Base-by-base conservation (phyloP, 2,113 vertebrate species). In the Scomber japonicus region DNA sequence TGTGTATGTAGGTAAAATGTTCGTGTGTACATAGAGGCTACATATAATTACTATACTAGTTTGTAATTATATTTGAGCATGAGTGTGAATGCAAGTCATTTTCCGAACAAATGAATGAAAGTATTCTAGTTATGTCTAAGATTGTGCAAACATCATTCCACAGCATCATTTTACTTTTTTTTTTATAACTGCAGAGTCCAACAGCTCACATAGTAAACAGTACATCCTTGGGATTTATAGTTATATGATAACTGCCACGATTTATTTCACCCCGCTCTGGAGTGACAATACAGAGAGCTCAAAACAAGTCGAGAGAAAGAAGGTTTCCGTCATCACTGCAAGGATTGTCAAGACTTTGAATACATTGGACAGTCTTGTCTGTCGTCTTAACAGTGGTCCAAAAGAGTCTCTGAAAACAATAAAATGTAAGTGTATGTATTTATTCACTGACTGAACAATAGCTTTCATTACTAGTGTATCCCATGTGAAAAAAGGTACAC, bases 181-280 rank as follows among this genome's bases (percentile, higher is more conserved):
- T 49, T 81, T 67, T 49, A 57, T 63, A 73, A 59, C 46, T 54
- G 55, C 56, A 71, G 45, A 64, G 55, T 88, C 78, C 75, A 82
- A 72, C 63, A 83, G 86, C 88, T 90, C 87, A 91, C 83, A 81
- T 82, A 84, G 86, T 88, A 89, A 90, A 93, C 89, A 87, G 67
- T 48, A 63, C 74, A 57, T 84, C 69, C 70, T 82, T 67, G 49
- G 55, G 30, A 61, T 79, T 80, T 79, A 79, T 88, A 91, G 92
- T 94, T 94, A 93, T 93, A 93, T 92, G 90, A 93, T 93, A 93
- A 94, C 92, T 89, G 70, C n/a, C 55, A 66, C 80, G 61, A 88
- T 86, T 72, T 62, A 80, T 66, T 68, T 87, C 84, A 87, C 88
- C 78, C 86, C 65, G 71, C 16, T 71, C 59, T 4, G 62, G 75